These are phyloP conservation scores for Trinectes maculatus DNA, from an alignment of 2,113 vertebrate genomes.

Conservation along the genomic window DNA sequence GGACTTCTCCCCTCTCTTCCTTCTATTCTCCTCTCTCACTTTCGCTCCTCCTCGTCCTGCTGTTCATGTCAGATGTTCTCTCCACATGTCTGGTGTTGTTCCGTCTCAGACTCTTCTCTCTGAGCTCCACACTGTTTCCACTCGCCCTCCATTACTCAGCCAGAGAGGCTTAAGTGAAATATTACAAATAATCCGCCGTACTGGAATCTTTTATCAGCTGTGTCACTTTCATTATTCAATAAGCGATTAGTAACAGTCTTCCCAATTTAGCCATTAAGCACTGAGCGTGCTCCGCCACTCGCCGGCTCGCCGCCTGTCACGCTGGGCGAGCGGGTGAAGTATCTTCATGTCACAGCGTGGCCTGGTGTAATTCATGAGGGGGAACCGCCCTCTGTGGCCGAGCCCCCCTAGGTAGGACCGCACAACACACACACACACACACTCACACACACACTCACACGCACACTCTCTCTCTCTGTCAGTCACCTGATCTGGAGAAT, in stretches of 20 bases:
- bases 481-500: background rate
- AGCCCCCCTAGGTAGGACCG: constrained; percentile 53
- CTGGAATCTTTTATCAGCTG: constrained; percentile 96
- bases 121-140: constrained; percentile 3
- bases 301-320: constrained; percentile 69
- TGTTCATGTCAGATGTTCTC: background rate
- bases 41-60: no score
- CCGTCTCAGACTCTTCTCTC: constrained; percentile 5
- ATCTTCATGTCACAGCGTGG: constrained; percentile 77
- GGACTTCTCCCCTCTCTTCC: no score
- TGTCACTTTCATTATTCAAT: constrained; percentile 96
- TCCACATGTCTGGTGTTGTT: no score
- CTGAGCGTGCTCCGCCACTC: constrained; percentile 54
- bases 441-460: constrained; percentile 23
- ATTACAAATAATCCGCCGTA: constrained; percentile 89
- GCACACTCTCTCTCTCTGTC: constrained; percentile 1
- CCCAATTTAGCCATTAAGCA: constrained; percentile 86
- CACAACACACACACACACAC: constrained; percentile 23
- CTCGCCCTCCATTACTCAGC: constrained; percentile 83
- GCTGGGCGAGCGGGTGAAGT: constrained; percentile 69
- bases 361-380: constrained; percentile 77
- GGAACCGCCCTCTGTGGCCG: constrained; percentile 54
- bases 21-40: background rate
- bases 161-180: constrained; percentile 88
- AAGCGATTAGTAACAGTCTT: constrained; percentile 88